Conservation (phyloP, 2,888 invertebrate species). For the Rotaria macrura region DNA sequence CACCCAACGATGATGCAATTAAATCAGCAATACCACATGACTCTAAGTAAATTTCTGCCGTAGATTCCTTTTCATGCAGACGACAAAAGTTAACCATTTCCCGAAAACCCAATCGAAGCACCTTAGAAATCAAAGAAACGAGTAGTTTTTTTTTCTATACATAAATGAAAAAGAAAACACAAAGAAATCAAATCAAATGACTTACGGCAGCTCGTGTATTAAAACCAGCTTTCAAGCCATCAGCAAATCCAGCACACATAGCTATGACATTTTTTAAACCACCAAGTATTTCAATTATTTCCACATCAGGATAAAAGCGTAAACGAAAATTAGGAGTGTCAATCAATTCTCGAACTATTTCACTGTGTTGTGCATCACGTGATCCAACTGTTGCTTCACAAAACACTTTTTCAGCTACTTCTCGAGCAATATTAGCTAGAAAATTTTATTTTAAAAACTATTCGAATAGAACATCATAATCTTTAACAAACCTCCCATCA, state of each 20-base stretch:
- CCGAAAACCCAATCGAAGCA: conserved; percentile 89
- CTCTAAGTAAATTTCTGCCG: conserved; percentile 69
- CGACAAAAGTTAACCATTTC: conserved; percentile 77
- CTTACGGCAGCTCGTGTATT: not conserved
- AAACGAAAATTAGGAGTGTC: conserved; percentile 89
- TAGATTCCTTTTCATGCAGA: not conserved
- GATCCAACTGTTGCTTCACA: conserved; percentile 83
- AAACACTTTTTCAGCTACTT: conserved; percentile 91
- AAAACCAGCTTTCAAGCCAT: conserved; percentile 53
- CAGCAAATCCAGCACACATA: conserved; percentile 91
- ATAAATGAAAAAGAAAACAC: no score
- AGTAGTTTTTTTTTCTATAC: not conserved
- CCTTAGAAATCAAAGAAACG: not conserved
- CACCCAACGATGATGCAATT: conserved; percentile 94
- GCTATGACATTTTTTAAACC: conserved; percentile 98
- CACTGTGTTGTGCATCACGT: conserved; percentile 57
- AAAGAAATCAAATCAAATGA: not conserved
- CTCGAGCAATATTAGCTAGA: conserved; percentile 80
- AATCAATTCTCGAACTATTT: conserved; percentile 73
- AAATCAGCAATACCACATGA: conserved; percentile 97
- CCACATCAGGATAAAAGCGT: conserved; percentile 84
- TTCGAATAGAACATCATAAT: not conserved
- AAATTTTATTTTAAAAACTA: no score
- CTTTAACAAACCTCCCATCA: conserved; percentile 65
- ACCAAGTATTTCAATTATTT: conserved; percentile 94